phyloP scores from a whole-genome alignment of 2,888 invertebrate genomes.

The Galerucella calmariensis region DNA sequence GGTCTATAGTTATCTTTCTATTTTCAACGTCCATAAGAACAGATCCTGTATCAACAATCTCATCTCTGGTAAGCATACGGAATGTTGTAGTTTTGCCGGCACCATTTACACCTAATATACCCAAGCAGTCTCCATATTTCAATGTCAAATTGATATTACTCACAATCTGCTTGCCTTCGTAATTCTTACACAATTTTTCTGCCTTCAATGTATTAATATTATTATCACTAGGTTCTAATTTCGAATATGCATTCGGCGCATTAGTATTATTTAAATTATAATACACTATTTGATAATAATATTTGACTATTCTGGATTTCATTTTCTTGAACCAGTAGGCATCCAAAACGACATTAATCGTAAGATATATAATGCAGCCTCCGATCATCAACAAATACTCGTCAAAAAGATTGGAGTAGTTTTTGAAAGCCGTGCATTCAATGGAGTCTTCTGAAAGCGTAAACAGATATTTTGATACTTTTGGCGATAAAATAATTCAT shows the following conservation, averaged over 20 bases:
- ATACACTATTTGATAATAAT: not conserved
- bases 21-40: slow-evolving; percentile 57
- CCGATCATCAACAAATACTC: slow-evolving; percentile 45
- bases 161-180: slow-evolving; percentile 61
- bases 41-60: slow-evolving; percentile 66
- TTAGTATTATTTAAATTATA: not conserved
- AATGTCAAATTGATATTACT: slow-evolving; percentile 75
- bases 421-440: slow-evolving; percentile 47
- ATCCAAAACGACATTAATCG: slow-evolving; percentile 48
- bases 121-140: slow-evolving; percentile 80
- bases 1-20: slow-evolving; percentile 40
- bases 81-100: slow-evolving; percentile 90
- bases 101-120: slow-evolving; percentile 86
- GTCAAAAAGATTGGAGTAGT: slow-evolving; percentile 43
- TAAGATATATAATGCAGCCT: slow-evolving; percentile 48
- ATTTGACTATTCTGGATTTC: slow-evolving; percentile 19
- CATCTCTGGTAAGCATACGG: slow-evolving; percentile 75
- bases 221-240: no score
- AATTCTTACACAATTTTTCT: slow-evolving; percentile 70
- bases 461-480: not conserved
- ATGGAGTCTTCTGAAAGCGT: slow-evolving; percentile 28
- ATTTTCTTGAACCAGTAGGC: slow-evolving; percentile 41
- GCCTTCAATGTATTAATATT: slow-evolving; percentile 44
- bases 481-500: no score
- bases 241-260: not conserved